Conservation (phyloP, 2,797 vertebrate genomes). For the Poeciliopsis paucimaculata region DNA sequence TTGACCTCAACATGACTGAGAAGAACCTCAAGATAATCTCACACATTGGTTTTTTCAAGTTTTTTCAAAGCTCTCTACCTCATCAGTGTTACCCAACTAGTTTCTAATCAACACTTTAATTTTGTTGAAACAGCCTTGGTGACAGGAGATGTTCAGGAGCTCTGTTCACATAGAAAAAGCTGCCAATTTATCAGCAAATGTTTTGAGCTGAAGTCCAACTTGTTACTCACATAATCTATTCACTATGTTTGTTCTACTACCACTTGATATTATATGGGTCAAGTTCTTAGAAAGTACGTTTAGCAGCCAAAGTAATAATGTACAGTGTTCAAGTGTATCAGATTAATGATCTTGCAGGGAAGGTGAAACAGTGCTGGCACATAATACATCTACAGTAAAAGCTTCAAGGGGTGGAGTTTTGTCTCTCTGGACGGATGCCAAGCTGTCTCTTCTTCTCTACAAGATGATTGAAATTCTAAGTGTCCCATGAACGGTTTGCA, state of each 20-base stretch:
- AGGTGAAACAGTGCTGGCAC: background rate
- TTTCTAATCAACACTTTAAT: constrained; percentile 4
- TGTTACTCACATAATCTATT: constrained; percentile 23
- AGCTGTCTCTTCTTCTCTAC: constrained; percentile 12
- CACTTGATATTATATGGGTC: constrained; percentile 19
- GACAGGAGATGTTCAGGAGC: constrained; percentile 5
- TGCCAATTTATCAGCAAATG: constrained; percentile 24
- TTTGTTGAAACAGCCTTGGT: background rate
- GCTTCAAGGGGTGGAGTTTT: constrained; percentile 4
- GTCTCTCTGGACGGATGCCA: constrained; percentile 24
- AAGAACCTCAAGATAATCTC: background rate
- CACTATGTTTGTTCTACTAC: constrained; percentile 17
- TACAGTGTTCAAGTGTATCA: constrained; percentile 11
- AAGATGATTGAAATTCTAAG: constrained; percentile 16
- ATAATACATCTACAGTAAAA: constrained; percentile 20
- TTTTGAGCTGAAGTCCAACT: constrained; percentile 27
- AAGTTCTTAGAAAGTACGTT: constrained; percentile 22
- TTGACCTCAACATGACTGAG: background rate
- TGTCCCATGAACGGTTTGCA: constrained; percentile 11
- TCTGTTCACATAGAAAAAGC: constrained; percentile 20
- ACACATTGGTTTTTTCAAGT: background rate
- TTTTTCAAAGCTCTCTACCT: background rate
- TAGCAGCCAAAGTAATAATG: constrained; percentile 20
- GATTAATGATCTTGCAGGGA: constrained; percentile 4
- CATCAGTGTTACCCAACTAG: background rate